Base-by-base conservation (phyloP, 2,797 vertebrate species). In the Erpetoichthys calabaricus region DNA sequence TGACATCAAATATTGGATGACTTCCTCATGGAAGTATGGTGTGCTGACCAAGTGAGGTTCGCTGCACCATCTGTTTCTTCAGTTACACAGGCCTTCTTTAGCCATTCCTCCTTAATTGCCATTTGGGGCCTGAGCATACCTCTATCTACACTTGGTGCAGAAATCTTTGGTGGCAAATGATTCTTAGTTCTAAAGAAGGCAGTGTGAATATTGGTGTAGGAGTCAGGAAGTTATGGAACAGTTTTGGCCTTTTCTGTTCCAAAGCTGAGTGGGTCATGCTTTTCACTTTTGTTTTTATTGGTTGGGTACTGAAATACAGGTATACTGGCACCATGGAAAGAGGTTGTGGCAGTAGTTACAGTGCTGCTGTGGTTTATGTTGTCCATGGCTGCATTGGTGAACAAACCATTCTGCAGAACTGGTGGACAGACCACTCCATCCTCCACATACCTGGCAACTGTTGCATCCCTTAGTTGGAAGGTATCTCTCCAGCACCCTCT, bases 301-400 rank as follows among this genome's bases (percentile, higher is more conserved):
- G 6, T 56, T 60, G 59, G 59, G 49, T 60, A 53, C 25, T 60
- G 53, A 51, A 59, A 59, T 52, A 59, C 9, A 7, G 57, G 59
- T 7, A 59, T 47, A 7, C 57, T 45, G 9, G 57, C 59, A 10
- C 53, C 59, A 60, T 60, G 59, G 46, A 60, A 60, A 8, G 59
- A 57, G 50, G 54, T 56, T 2, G 42, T 53, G 7, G 58, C 53
- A 50, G 59, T 56, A 3, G 55, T 51, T 49, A 59, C 47, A 56
- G 47, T 51, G 7, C 9, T 44, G 7, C 52, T 51, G 45, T 57
- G 55, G 43, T 60, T 49, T 45, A 60, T 60, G 54, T 56, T 60
- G 53, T 56, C 59, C 59, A 56, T 9, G n/a, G 55, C 49, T 3
- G 55, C 8, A 45, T 44, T 57, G 9, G 43, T 61, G 49, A 57